Percentiles rank a stretch among this genome's conserved stretches.
Conservation (phyloP, 2,888 invertebrate species). For the Antheraea assamensis region DNA sequence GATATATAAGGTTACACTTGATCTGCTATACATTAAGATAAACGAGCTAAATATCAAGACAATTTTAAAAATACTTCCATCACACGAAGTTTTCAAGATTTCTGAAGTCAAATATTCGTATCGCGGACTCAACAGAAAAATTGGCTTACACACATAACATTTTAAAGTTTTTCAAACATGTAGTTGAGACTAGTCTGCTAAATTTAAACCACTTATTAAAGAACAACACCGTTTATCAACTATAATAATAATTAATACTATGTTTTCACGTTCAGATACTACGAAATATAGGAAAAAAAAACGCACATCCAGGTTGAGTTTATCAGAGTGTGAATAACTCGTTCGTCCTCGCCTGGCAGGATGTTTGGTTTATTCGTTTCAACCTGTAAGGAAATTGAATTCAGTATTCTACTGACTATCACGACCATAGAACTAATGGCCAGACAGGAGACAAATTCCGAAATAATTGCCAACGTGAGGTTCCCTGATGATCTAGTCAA, state of each 20-base stretch:
- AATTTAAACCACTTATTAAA: not conserved
- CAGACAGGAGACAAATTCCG: not conserved
- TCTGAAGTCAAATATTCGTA: not conserved
- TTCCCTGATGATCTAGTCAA: too few species aligned
- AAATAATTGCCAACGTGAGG: too few species aligned
- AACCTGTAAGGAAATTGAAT: not conserved
- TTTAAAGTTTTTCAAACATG: too few species aligned
- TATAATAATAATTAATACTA: not conserved
- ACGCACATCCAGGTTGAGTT: not conserved
- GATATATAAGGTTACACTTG: not conserved
- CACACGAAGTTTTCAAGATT: not conserved
- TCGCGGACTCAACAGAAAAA: not conserved
- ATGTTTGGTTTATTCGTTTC: not conserved
- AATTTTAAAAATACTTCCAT: not conserved
- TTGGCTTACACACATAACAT: not conserved
- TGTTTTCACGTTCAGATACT: not conserved
- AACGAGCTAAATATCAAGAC: too few species aligned
- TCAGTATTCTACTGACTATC: not conserved
- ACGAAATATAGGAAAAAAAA: not conserved
- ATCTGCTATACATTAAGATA: not conserved
- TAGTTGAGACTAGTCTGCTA: not conserved
- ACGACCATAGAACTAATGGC: too few species aligned
- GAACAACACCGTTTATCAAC: not conserved
- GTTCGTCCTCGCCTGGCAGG: not conserved
- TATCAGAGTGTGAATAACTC: not conserved